These are phyloP conservation scores for Pelobates cultripes DNA, from an alignment of 2,797 vertebrate genomes.

Conservation along the genomic window DNA sequence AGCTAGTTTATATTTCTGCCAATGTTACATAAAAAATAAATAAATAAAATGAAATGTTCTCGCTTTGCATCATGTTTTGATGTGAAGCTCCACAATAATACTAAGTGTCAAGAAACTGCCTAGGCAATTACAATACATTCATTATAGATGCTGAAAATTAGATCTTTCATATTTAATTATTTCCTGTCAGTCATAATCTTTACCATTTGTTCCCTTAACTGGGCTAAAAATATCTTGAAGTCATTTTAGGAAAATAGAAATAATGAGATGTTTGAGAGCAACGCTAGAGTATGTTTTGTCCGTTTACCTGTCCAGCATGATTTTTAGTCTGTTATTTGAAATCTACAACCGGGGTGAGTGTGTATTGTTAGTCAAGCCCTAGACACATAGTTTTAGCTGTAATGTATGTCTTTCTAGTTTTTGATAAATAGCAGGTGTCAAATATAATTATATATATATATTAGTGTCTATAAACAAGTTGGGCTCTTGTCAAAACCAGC, in stretches of 20 bases:
- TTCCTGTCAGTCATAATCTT: slow-evolving; percentile 5
- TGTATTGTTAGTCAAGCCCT: not conserved
- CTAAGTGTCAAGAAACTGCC: not conserved
- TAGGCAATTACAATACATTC: not conserved
- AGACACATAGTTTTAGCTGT: not conserved
- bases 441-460: not conserved
- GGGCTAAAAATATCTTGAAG: not conserved
- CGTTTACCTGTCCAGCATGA: no score
- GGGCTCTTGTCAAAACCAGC: not conserved
- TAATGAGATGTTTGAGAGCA: not conserved
- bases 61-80: not conserved
- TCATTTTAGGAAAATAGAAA: slow-evolving; percentile 7
- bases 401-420: not conserved
- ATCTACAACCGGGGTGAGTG: not conserved
- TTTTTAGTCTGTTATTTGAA: not conserved
- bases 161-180: not conserved
- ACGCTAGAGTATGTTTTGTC: not conserved
- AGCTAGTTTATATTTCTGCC: not conserved
- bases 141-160: not conserved
- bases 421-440: not conserved
- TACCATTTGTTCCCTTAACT: not conserved
- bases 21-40: not conserved
- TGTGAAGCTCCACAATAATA: not conserved
- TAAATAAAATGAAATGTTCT: not conserved
- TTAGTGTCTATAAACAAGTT: not conserved